Evolutionary conservation across 2,113 vertebrate species (phyloP), one percentile per base, ranked within the genome.

Genomic region (Amia ocellicauda): DNA sequence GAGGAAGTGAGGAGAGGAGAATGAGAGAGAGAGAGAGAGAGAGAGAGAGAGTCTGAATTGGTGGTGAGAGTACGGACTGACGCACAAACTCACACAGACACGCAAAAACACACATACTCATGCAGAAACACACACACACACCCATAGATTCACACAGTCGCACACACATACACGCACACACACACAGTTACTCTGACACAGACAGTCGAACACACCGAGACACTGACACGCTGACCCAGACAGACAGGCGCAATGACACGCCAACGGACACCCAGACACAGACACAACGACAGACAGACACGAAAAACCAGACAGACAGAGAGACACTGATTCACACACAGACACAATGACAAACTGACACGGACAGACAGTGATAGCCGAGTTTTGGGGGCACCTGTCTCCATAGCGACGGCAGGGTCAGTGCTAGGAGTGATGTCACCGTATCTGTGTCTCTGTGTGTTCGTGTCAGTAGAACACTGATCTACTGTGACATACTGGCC

Each of bases 1-100:
- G n/a, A 24, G 22, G 7, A 28, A 26, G 56, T 43, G 69, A 27
- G 76, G 62, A 66, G 74, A 10, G 2, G 69, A 49, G 71, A 70
- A 66, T 26, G 64, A 69, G 53, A 61, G 22, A 41, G 69, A 64
- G 59, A 56, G 54, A 62, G 54, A 36, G 52, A 52, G 47, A 62
- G 51, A 61, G 55, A 49, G 63, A 40, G 60, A 31, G 24, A 47
- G 36, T 47, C 28, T 22, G n/a, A 26, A 20, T 16, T 16, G n/a
- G 28, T 17, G 17, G 53, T 2, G 5, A 36, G 31, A 36, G 11
- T 5, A 36, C 31, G 1, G 5, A 36, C 31, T 36, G 31, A 36
- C 31, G 9, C 31, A 36, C 31, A 36, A 7, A 13, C 4, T 7
- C 31, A 36, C 2, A 36, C 31, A 2, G 31, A 9, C 63, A 41